Evolutionary conservation across 2,888 invertebrate genomes (phyloP), one percentile per base, ranked within the genome.

Genomic region (Andrena hattorfiana): DNA sequence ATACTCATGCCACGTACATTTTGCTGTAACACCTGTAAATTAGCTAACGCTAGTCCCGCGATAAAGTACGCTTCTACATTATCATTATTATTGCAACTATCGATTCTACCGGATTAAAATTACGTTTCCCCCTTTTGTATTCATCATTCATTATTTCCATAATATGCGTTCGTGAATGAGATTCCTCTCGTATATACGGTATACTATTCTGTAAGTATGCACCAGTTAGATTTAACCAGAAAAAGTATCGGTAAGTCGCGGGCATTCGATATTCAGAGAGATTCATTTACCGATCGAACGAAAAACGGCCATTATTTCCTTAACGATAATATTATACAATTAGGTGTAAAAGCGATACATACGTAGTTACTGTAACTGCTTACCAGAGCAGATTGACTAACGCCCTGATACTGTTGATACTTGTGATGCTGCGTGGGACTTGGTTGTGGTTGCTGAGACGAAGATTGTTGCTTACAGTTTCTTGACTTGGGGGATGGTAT

Each of bases 401-500:
- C 95, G 83, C 94, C 93, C 91, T 94, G 95, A 92, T 95, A 95
- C 84, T 95, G 94, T 81, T 93, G 94, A 86, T 95, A 95, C 89
- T 95, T 95, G 87, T 95, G 95, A 88, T 95, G 95, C 89, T 95
- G 95, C 10, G 95, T 95, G 6, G 95, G 95, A 89, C 95, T 95
- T 79, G 95, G 95, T 85, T 95, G 95, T 20, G 95, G 95, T 80
- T 95, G 95, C 84, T 94, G 94, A n/a, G 93, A 93, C 42, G 93
- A 90, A 7, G 93, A 90, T 70, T 95, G 95, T 85, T 95, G 95
- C 86, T 95, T 95, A 85, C 93, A 94, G 80, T 94, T 95, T 89
- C 95, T 94, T 54, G 95, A 95, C 91, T 95, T 95, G 67, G 95
- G 95, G n/a, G 95, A 95, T 69, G 95, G 95, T 89, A 95, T 95